Base-by-base conservation (phyloP, 2,113 vertebrate species). In the Campylorhamphus procurvoides region DNA sequence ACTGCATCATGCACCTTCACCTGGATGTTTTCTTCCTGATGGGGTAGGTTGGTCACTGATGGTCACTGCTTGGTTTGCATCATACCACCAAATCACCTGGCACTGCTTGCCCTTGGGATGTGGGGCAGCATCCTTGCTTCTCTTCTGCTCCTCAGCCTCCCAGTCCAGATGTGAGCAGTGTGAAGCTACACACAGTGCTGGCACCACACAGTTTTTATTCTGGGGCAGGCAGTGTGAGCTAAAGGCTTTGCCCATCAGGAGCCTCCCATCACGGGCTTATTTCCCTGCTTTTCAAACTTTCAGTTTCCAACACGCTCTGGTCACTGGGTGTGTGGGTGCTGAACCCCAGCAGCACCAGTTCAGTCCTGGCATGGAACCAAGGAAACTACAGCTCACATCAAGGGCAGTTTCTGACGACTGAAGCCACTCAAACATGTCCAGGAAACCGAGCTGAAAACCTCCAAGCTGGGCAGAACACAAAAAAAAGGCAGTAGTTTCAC, bases 1-100 rank as follows among this genome's bases (percentile, higher is more conserved):
- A 50, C 27, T 28, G 44, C 13, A 10, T 23, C 0, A 0, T 2
- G 7, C 17, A 52, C 18, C 40, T 33, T 60, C 5, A 1, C 42
- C 29, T 37, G 18, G 14, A 31, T 10, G 5, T 40, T 53, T 80
- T 22, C 50, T 52, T 69, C 18, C 42, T 3, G 1, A 14, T 83
- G 52, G 23, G 14, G 18, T 14, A 44, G 7, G 20, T 55, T 64
- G 18, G 6, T 73, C 49, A 56, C 33, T 49, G 14, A 37, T 64
- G 18, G 6, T 73, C 49, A 56, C 33, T 49, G 14, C 42, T 19
- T 8, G 2, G n/a, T 15, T 42, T 31, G 29, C n/a, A 28, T 31
- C 3, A 1, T 24, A 13, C 18, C 6, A 3, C 29, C 16, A 47
- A 37, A 55, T 66, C 27, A 13, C 12, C 22, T 37, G 42, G 50